Evolutionary conservation across 1,140 invertebrate species (phyloP).

Genomic region (Lepeophtheirus salmonis): DNA sequence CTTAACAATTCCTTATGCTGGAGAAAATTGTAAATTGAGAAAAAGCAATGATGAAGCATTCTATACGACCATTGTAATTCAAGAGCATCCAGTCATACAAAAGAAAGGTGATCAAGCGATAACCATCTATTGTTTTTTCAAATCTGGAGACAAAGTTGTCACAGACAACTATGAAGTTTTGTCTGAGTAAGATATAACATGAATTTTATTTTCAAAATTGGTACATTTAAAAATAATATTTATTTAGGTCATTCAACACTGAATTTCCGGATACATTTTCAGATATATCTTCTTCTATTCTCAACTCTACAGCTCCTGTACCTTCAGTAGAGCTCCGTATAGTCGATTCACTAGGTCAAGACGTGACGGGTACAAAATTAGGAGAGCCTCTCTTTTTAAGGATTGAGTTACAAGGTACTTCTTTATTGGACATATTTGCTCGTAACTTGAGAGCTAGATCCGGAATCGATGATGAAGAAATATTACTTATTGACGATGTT

Average conservation of each 20-base stretch:
- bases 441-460: slow-evolving; percentile 31
- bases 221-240: neutral
- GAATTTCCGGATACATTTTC: neutral
- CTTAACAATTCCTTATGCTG: slow-evolving; percentile 28
- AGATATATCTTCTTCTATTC: slow-evolving; percentile 24
- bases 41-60: slow-evolving; percentile 24
- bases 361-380: slow-evolving; percentile 27
- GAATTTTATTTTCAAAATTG: slow-evolving; percentile 1
- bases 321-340: slow-evolving; percentile 28
- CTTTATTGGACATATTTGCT: slow-evolving; percentile 17
- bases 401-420: slow-evolving; percentile 28
- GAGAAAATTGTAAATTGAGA: slow-evolving; percentile 25
- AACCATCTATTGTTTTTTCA: slow-evolving; percentile 33
- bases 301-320: slow-evolving; percentile 28
- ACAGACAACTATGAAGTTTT: slow-evolving; percentile 26
- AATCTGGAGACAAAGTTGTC: slow-evolving; percentile 28
- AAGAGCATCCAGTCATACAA: slow-evolving; percentile 40
- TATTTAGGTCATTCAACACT: neutral
- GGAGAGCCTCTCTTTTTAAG: slow-evolving; percentile 27
- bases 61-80: slow-evolving; percentile 35
- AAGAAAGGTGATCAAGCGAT: slow-evolving; percentile 36
- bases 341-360: slow-evolving; percentile 25
- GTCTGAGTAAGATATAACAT: slow-evolving; percentile 24
- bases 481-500: slow-evolving; percentile 32
- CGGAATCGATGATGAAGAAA: slow-evolving; percentile 31